Conservation (phyloP, 2,888 invertebrate genomes). For the Ecliptopera silaceata region DNA sequence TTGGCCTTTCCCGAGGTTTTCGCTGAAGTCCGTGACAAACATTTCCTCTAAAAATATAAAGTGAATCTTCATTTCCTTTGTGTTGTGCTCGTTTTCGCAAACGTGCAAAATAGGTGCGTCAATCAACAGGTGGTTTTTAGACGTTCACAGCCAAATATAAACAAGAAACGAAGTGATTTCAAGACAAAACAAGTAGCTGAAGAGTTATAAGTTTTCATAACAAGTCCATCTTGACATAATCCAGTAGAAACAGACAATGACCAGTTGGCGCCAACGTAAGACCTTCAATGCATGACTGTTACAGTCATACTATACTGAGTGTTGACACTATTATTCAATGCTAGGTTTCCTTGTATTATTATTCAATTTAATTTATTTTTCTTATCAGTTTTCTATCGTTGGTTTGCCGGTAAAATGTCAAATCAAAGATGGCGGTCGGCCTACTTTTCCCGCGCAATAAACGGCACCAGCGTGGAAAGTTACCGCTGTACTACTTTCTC, state of each 20-base stretch:
- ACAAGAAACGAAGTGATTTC: conserved; percentile 27
- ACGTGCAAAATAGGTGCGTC: conserved; percentile 1
- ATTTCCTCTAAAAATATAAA: conserved; percentile 4
- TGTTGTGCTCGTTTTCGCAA: conserved; percentile 12
- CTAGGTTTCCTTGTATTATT: conserved; percentile 15
- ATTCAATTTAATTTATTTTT: conserved; percentile 2
- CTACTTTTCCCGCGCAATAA: conserved; percentile 79
- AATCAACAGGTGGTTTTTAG: conserved; percentile 24
- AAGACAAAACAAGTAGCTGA: conserved; percentile 58
- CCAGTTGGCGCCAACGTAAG: conserved; percentile 58
- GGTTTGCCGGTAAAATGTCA: conserved; percentile 60
- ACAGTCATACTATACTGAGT: conserved; percentile 13
- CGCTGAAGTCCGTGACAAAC: conserved; percentile 12
- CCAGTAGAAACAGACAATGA: conserved; percentile 59
- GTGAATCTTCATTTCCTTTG: conserved; percentile 1
- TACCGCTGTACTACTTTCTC: conserved; percentile 82
- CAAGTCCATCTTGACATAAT: conserved; percentile 62
- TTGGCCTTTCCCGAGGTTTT: conserved; percentile 47
- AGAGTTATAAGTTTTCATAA: conserved; percentile 62
- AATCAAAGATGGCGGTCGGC: conserved; percentile 75
- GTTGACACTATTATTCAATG: conserved; percentile 34
- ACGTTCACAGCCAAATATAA: conserved; percentile 26
- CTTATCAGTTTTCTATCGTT: conserved; percentile 34
- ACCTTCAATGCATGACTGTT: conserved; percentile 21
- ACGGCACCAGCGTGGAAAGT: conserved; percentile 77